These are phyloP conservation scores for Lithophane semibrunnea DNA, from an alignment of 2,888 invertebrate species.

Conservation along the genomic window DNA sequence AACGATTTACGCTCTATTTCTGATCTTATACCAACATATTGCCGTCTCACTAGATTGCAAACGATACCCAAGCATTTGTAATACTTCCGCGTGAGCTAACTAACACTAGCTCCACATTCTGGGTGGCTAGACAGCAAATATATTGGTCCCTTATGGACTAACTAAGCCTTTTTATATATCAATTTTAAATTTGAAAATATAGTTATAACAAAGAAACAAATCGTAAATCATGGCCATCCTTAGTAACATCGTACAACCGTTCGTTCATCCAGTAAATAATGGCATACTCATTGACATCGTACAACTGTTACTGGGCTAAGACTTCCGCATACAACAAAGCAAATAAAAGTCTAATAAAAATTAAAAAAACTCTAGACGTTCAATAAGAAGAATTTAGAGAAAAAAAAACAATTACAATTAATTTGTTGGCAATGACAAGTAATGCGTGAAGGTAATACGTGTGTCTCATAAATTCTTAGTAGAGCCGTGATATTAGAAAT, in stretches of 20 bases:
- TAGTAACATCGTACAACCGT: background rate
- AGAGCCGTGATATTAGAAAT: too few species aligned
- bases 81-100: conserved; percentile 59
- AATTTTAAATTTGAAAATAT: background rate
- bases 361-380: background rate
- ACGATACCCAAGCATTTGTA: conserved; percentile 63
- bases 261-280: too few species aligned
- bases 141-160: background rate
- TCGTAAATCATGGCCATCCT: background rate
- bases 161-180: background rate
- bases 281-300: background rate
- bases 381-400: background rate
- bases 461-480: conserved; percentile 6
- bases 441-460: background rate
- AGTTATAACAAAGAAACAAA: background rate
- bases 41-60: conserved; percentile 61
- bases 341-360: background rate
- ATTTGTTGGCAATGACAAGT: background rate
- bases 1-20: conserved; percentile 64
- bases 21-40: conserved; percentile 59
- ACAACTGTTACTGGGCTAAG: background rate
- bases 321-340: background rate
- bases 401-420: background rate
- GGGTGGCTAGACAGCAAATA: background rate
- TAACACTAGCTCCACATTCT: conserved; percentile 28